phyloP scores from a whole-genome alignment of 2,888 invertebrate genomes.

The Caenorhabditis sp. region DNA sequence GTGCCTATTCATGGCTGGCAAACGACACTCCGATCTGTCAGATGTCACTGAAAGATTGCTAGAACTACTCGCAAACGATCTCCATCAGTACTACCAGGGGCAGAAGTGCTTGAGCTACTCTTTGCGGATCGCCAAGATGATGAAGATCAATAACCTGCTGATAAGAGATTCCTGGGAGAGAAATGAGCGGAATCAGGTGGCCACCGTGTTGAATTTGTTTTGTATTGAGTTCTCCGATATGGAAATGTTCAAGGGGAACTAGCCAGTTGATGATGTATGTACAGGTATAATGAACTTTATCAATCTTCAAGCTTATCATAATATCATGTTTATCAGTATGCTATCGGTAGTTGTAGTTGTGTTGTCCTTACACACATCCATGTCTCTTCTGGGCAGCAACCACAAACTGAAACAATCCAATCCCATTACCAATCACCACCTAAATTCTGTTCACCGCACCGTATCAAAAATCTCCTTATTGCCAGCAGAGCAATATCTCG shows the following conservation, averaged over 20 bases:
- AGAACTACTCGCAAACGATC: slow-evolving; percentile 15
- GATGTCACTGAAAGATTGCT: slow-evolving; percentile 10
- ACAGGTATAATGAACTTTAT: too few species aligned
- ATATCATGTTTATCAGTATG: too few species aligned
- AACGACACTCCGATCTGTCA: slow-evolving; percentile 1
- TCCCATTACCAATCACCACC: too few species aligned
- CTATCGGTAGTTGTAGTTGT: too few species aligned
- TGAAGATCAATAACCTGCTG: slow-evolving; percentile 20
- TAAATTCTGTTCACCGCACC: too few species aligned
- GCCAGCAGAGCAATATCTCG: too few species aligned
- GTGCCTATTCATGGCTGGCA: slow-evolving; percentile 22
- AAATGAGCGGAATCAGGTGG: slow-evolving; percentile 17
- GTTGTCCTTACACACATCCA: too few species aligned
- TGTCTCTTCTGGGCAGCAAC: too few species aligned
- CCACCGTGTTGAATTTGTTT: slow-evolving; percentile 4
- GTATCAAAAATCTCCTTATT: too few species aligned
- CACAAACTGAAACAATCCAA: too few species aligned
- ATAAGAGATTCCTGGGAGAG: slow-evolving; percentile 11
- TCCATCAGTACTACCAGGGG: slow-evolving; percentile 21
- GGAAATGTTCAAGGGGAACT: slow-evolving; percentile 22
- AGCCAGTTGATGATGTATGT: too few species aligned
- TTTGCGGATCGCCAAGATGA: slow-evolving; percentile 19
- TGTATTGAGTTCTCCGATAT: slow-evolving; percentile 23
- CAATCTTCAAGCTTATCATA: too few species aligned
- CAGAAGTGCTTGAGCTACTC: slow-evolving; percentile 19